phyloP scores from a whole-genome alignment of 2,888 invertebrate genomes.

The Eurytoma californica region DNA sequence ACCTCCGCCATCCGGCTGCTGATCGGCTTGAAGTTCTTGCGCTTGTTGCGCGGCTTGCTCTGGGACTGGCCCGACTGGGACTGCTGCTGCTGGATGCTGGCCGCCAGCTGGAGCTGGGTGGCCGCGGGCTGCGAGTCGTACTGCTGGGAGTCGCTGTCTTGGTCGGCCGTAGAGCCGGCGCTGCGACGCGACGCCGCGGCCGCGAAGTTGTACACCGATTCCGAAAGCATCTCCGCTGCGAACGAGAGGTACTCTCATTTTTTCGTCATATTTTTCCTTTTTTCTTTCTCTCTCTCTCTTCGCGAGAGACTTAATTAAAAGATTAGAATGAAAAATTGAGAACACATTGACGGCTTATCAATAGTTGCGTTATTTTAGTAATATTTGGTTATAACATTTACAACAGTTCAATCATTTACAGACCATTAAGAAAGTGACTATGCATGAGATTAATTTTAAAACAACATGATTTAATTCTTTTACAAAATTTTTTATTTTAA shows the following conservation, averaged over 20 bases:
- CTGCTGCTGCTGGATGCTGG: slow-evolving; percentile 49
- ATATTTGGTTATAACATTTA: too few relatives aligned
- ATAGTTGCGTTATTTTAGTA: too few relatives aligned
- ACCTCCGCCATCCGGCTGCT: slow-evolving; percentile 75
- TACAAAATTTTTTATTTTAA: too few relatives aligned
- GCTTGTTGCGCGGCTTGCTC: slow-evolving; percentile 75
- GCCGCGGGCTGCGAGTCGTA: slow-evolving; percentile 45
- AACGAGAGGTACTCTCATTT: not conserved
- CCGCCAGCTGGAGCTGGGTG: slow-evolving; percentile 45
- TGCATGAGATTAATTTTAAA: too few relatives aligned
- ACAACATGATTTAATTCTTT: too few relatives aligned
- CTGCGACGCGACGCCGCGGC: slow-evolving; percentile 72
- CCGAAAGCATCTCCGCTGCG: slow-evolving; percentile 74
- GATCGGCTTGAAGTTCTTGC: slow-evolving; percentile 76
- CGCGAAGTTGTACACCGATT: slow-evolving; percentile 74
- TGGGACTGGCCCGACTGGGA: slow-evolving; percentile 63
- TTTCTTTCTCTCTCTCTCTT: too few relatives aligned
- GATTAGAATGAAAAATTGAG: too few relatives aligned
- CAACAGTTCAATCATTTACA: too few relatives aligned
- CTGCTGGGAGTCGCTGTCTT: slow-evolving; percentile 70
- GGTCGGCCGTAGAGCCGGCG: slow-evolving; percentile 64
- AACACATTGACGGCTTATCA: too few relatives aligned
- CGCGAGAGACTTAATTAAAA: too few relatives aligned
- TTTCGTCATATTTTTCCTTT: too few relatives aligned
- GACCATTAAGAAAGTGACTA: too few relatives aligned